A percentile compares a stretch with the other conserved stretches of the same genome.
phyloP scores from a whole-genome alignment of 2,797 vertebrate species.

The Emys orbicularis region DNA sequence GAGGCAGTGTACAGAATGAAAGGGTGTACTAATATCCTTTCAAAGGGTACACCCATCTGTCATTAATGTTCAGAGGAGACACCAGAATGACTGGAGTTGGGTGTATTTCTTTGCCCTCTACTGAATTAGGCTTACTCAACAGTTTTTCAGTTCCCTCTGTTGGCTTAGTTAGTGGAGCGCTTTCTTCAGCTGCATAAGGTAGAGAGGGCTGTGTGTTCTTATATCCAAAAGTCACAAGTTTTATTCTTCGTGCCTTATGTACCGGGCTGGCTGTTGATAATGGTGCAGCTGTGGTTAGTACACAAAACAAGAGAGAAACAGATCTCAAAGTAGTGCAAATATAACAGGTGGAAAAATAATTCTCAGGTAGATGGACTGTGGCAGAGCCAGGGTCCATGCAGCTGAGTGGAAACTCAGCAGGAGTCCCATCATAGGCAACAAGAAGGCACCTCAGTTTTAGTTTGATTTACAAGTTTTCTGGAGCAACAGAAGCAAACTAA shows the following conservation, averaged over 20 bases:
- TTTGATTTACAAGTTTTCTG: background rate
- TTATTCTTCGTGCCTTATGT: slow-evolving; percentile 20
- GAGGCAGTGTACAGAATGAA: slow-evolving; percentile 61
- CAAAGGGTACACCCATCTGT: slow-evolving; percentile 59
- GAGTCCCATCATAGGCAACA: background rate
- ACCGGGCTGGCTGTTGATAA: background rate
- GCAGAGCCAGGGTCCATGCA: background rate
- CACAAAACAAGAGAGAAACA: background rate
- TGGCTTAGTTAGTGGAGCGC: slow-evolving; percentile 13
- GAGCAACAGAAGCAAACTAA: background rate
- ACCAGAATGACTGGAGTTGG: slow-evolving; percentile 56
- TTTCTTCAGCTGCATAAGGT: slow-evolving; percentile 27
- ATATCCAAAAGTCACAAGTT: background rate
- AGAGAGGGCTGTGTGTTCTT: background rate
- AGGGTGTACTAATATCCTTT: slow-evolving; percentile 34
- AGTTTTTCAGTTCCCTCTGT: slow-evolving; percentile 53
- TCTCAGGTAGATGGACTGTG: background rate
- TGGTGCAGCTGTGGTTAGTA: background rate
- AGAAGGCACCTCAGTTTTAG: background rate
- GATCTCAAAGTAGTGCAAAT: background rate
- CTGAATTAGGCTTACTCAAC: slow-evolving; percentile 57
- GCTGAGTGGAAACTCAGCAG: background rate
- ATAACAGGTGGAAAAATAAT: background rate
- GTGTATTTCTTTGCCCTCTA: slow-evolving; percentile 16
- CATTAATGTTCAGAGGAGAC: slow-evolving; percentile 31